Conservation (phyloP, 2,797 vertebrate species). For the Hoplostethus mediterraneus region DNA sequence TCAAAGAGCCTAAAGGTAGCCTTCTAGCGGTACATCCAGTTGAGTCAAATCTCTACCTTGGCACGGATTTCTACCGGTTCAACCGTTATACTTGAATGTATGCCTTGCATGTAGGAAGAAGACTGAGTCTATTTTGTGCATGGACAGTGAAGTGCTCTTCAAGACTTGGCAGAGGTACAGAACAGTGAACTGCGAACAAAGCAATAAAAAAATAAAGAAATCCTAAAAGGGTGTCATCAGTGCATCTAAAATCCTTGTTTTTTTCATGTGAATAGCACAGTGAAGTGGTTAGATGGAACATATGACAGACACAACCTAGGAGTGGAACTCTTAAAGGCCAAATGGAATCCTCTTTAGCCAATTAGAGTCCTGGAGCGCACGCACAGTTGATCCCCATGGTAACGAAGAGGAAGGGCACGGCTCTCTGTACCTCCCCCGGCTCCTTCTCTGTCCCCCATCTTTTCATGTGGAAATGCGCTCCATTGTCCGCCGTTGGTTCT, state of each 20-base stretch:
- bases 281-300: conserved; percentile 74
- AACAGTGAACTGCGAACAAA: not conserved
- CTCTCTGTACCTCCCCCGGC: conserved; percentile 63
- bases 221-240: conserved; percentile 45
- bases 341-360: conserved; percentile 76
- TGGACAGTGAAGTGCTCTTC: conserved; percentile 13
- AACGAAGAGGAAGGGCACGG: conserved; percentile 74
- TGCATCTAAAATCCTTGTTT: conserved; percentile 51
- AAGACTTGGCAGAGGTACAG: conserved; percentile 1
- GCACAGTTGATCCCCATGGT: conserved; percentile 78
- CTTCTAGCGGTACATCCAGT: too few relatives aligned
- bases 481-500: conserved; percentile 58
- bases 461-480: conserved; percentile 75
- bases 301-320: conserved; percentile 49
- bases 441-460: conserved; percentile 60
- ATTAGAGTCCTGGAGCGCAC: conserved; percentile 68
- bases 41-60: too few relatives aligned
- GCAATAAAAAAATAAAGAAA: conserved; percentile 34
- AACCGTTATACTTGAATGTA: too few relatives aligned
- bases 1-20: too few relatives aligned
- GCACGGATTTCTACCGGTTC: too few relatives aligned
- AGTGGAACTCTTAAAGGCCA: conserved; percentile 72
- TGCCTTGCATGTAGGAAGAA: too few relatives aligned
- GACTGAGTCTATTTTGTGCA: not conserved
- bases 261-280: conserved; percentile 62